Base-by-base conservation (phyloP, 2,797 vertebrate genomes). In the Artibeus lituratus region DNA sequence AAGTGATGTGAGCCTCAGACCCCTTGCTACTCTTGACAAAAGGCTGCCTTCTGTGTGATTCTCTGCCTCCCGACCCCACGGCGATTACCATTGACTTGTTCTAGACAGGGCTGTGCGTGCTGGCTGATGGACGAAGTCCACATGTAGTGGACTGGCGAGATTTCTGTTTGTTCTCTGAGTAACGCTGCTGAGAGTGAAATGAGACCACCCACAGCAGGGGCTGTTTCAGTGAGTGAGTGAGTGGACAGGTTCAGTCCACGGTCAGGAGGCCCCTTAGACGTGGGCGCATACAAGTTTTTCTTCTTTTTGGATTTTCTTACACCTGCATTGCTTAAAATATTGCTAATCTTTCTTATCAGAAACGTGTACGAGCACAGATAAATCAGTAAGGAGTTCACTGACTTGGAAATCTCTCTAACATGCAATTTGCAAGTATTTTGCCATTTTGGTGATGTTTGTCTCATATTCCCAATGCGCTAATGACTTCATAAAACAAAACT, bases 101-200 rank as follows among this genome's bases (percentile, higher is more conserved):
- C 93, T 70, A 19, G 47, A n/a, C 55, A 55, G 29, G 22, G 29
- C 16, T 72, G 29, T 92, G 59, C 74, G 92, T 94, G 47, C 53
- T 32, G 85, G 65, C 86, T 89, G 89, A 85, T 77, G 87, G 91
- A 87, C 84, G 70, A 96, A 87, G 67, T 70, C 14, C 88, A 72
- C 37, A 87, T 44, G 90, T 84, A 87, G 72, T 81, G 53, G 80
- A 84, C 77, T 93, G 74, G 49, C 24, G 89, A 18, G 5, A 62
- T 49, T 92, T 67, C 87, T 92, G 81, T 83, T 94, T 91, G 8
- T 88, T 84, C 24, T 89, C 72, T 89, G 62, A 88, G 59, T 74
- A 72, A 73, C 47, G 44, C 74, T 91, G 51, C n/a, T 76, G 65
- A 87, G 87, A 96, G 91, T 65, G 51, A 96, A 96, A 93, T 85